A percentile compares a stretch with the other conserved stretches of the same genome.
These are phyloP conservation scores for Enhydra lutris DNA, from an alignment of 2,113 vertebrate species.

Conservation along the genomic window DNA sequence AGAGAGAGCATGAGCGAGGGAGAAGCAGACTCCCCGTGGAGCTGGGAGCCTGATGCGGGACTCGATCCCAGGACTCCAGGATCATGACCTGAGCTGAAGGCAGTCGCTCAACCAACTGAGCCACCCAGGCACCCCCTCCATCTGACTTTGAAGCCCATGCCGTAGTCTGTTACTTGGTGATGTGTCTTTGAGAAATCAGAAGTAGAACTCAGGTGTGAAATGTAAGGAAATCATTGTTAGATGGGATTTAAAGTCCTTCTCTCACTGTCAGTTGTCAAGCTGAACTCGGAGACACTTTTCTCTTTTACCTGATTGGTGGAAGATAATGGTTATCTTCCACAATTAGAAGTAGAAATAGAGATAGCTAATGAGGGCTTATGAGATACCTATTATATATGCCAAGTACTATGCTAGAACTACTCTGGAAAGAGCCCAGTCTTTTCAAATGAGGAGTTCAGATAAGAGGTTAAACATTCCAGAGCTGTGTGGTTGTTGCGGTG, in stretches of 20 bases:
- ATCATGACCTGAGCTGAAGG: no score
- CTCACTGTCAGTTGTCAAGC: neutral
- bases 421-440: neutral
- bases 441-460: neutral
- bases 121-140: no score
- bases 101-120: no score
- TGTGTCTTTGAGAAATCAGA: neutral
- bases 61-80: no score
- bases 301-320: neutral
- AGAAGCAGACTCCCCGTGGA: no score
- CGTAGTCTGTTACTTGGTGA: neutral
- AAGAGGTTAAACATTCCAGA: neutral
- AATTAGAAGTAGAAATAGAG: neutral
- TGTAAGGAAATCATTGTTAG: neutral
- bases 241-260: neutral
- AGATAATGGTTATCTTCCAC: neutral
- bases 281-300: neutral
- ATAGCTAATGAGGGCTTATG: neutral
- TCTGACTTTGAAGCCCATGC: neutral
- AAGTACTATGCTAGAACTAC: neutral
- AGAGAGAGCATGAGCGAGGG: no score
- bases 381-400: neutral
- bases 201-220: neutral
- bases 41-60: no score
- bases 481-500: neutral